phyloP scores from a whole-genome alignment of 1,140 invertebrate genomes.

The Diuraphis noxia region DNA sequence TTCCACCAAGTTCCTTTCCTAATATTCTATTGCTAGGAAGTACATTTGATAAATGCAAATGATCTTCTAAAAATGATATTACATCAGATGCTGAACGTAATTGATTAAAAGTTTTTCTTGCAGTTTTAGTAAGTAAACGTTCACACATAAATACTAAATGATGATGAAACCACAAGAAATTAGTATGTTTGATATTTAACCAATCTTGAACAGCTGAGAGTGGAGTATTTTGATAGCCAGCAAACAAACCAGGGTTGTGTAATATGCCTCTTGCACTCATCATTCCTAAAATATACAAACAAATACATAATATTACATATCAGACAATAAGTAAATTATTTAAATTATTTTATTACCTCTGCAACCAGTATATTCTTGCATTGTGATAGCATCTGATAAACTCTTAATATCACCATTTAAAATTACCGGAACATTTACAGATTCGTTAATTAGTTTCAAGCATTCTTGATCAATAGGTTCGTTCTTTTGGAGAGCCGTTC shows the following conservation, averaged over 20 bases:
- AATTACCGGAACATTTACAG: slow-evolving; percentile 77
- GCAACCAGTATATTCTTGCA: slow-evolving; percentile 72
- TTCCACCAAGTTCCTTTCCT: slow-evolving; percentile 3
- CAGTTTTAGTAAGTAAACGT: slow-evolving; percentile 71
- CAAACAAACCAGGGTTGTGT: slow-evolving; percentile 87
- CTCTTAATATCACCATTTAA: slow-evolving; percentile 88
- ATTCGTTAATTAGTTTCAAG: slow-evolving; percentile 74
- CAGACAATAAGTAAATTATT: background rate
- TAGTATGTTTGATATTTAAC: slow-evolving; percentile 74
- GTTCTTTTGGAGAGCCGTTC: slow-evolving; percentile 80
- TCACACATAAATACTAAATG: slow-evolving; percentile 94
- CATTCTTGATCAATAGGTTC: slow-evolving; percentile 76
- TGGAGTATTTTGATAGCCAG: slow-evolving; percentile 71
- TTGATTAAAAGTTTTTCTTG: slow-evolving; percentile 59
- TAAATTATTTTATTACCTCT: slow-evolving; percentile 64
- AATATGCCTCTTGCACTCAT: slow-evolving; percentile 91
- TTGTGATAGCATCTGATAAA: slow-evolving; percentile 69
- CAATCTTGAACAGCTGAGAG: slow-evolving; percentile 80
- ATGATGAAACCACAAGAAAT: slow-evolving; percentile 85
- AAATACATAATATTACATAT: background rate
- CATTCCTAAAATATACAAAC: slow-evolving; percentile 63
- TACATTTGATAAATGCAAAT: slow-evolving; percentile 33
- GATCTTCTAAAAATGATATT: slow-evolving; percentile 42
- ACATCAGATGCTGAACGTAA: slow-evolving; percentile 42
- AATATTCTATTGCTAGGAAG: slow-evolving; percentile 29